Conservation (phyloP, 2,888 invertebrate genomes). For the Graphium colonna region DNA sequence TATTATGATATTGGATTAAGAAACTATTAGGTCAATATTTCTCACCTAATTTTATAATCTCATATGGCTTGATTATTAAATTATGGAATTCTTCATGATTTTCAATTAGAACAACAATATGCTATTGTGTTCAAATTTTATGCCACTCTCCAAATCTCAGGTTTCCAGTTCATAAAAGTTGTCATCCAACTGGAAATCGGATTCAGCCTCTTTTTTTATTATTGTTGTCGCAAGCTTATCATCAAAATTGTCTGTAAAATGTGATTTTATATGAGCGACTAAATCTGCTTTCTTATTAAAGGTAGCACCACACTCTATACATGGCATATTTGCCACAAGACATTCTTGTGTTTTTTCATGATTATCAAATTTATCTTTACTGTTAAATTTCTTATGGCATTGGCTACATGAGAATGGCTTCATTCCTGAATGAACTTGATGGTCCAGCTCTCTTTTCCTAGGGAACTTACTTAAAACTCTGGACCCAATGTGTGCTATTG, state of each 20-base stretch:
- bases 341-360: conserved; percentile 84
- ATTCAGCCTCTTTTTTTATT: conserved; percentile 65
- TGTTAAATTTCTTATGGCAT: conserved; percentile 84
- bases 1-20: not conserved
- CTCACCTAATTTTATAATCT: not conserved
- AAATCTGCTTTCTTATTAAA: conserved; percentile 81
- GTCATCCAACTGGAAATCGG: conserved; percentile 57
- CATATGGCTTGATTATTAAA: not conserved
- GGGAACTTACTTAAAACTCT: conserved; percentile 82
- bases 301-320: conserved; percentile 81
- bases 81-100: not conserved
- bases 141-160: conserved; percentile 42
- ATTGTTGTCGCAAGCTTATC: conserved; percentile 55
- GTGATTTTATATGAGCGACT: conserved; percentile 80
- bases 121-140: conserved; percentile 15
- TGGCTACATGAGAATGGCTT: conserved; percentile 84
- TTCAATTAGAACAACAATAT: not conserved
- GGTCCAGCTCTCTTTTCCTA: conserved; percentile 84
- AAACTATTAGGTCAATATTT: not conserved
- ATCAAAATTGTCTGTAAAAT: conserved; percentile 73
- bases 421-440: conserved; percentile 84
- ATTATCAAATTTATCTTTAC: conserved; percentile 84
- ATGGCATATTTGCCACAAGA: conserved; percentile 80
- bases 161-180: conserved; percentile 69
- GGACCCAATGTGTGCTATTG: conserved; percentile 72